Evolutionary conservation across 1,140 invertebrate species (phyloP), one percentile per base, ranked within the genome.

Genomic region (Amphibalanus amphitrite): DNA sequence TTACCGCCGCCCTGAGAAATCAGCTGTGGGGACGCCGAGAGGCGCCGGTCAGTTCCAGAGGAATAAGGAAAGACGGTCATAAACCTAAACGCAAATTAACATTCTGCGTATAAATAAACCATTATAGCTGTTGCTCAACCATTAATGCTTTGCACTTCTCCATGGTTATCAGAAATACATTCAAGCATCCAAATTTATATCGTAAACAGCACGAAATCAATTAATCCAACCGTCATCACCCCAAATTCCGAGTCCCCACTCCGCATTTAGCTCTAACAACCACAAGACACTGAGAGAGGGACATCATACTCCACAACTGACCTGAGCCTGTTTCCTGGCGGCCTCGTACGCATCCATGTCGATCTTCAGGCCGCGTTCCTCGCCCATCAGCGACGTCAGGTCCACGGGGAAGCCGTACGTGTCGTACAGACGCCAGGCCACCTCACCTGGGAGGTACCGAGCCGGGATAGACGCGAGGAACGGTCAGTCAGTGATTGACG

Each of bases 351-450:
- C 87, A 38, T 79, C 81, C 87, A 95, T 89, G 80, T 99, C 92
- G 74, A 99, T 88, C 69, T 80, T 80, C 0, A 99, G 80, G 17
- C 90, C 90, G 79, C 91, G 93, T 82, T 99, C 97, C 84, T 99
- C 96, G 69, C 89, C 89, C 95, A 99, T 99, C 1, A 99, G 82
- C 76, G 92, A 88, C 0, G 97, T 99, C 47, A 99, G 85, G 84
- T 99, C 97, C 71, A 98, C 87, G 6, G 97, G 97, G 79, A 99
- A 99, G 25, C 97, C 97, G 80, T 98, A 99, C 0, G 97, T 99
- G 79, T 99, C 97, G 80, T 99, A 99, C 64, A 99, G 82, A 69
- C 93, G 84, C 97, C 97, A 99, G 1, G 95, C 96, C 73, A 99
- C 87, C 80, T 98, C 93, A 72, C 97, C 88, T 78, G 78, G 75